Percentiles rank a stretch among this genome's conserved stretches.
phyloP scores from a whole-genome alignment of 2,888 invertebrate species.

The Lucinisca nassula region DNA sequence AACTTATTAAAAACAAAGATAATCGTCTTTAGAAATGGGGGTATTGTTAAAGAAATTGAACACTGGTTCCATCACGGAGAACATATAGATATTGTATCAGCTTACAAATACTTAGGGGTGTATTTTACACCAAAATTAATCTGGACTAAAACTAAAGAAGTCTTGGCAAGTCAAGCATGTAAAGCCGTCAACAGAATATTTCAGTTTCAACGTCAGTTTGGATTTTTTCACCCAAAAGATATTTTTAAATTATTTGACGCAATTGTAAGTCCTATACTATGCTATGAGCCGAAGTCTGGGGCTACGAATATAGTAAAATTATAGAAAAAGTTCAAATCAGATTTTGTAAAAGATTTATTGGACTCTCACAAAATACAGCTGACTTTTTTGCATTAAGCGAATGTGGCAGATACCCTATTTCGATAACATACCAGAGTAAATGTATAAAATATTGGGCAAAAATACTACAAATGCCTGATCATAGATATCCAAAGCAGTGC shows the following conservation, averaged over 20 bases:
- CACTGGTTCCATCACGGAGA: conserved; percentile 3
- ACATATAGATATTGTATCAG: not conserved
- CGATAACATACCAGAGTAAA: not conserved
- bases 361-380: conserved; percentile 31
- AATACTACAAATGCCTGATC: not conserved
- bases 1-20: conserved; percentile 23
- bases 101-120: conserved; percentile 24
- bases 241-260: conserved; percentile 21
- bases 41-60: conserved; percentile 6
- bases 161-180: conserved; percentile 11
- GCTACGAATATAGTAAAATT: not conserved
- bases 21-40: conserved; percentile 20
- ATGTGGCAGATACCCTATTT: conserved; percentile 26
- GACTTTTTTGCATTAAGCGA: conserved; percentile 35
- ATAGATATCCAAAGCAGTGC: conserved; percentile 8
- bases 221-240: not conserved
- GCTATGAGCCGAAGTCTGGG: not conserved
- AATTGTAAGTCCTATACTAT: conserved; percentile 10
- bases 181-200: not conserved
- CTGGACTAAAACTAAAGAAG: conserved; percentile 3
- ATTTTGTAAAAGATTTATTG: conserved; percentile 33
- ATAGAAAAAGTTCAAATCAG: conserved; percentile 29
- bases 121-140: conserved; percentile 20
- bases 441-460: conserved; percentile 13
- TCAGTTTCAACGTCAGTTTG: not conserved